Evolutionary conservation across 2,888 invertebrate genomes (phyloP).

Genomic region (Pecten maximus): DNA sequence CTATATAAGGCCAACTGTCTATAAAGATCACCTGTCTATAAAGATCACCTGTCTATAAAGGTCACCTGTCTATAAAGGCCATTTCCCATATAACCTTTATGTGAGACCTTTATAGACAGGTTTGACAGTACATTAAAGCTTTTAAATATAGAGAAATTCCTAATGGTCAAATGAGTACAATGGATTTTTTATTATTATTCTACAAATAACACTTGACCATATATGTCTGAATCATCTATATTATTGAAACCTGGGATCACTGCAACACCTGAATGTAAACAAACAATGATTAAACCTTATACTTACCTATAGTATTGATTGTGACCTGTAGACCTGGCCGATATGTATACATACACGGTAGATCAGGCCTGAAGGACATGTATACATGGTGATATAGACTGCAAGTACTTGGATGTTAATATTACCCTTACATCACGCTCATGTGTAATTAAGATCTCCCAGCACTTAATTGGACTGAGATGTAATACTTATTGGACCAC

Average conservation of each 20-base stretch:
- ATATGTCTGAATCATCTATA: too few species aligned
- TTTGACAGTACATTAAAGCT: too few species aligned
- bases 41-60: too few species aligned
- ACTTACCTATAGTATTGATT: neutral
- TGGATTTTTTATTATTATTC: too few species aligned
- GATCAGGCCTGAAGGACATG: neutral
- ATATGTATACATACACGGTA: neutral
- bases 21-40: too few species aligned
- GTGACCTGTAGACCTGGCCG: neutral
- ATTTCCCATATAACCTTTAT: too few species aligned
- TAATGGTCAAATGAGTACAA: too few species aligned
- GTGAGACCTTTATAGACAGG: too few species aligned
- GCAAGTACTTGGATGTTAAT: neutral
- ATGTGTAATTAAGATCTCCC: neutral
- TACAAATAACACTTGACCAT: too few species aligned
- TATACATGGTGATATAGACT: neutral
- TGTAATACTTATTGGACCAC: neutral
- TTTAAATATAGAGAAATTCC: too few species aligned
- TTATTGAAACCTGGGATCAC: neutral
- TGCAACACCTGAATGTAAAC: constrained; percentile 27
- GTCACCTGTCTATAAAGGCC: too few species aligned
- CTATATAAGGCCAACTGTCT: too few species aligned
- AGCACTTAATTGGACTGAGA: neutral
- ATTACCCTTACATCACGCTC: neutral
- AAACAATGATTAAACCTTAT: neutral